These are phyloP conservation scores for Pristionchus maxplancki DNA, from an alignment of 2,888 invertebrate genomes.

Conservation along the genomic window DNA sequence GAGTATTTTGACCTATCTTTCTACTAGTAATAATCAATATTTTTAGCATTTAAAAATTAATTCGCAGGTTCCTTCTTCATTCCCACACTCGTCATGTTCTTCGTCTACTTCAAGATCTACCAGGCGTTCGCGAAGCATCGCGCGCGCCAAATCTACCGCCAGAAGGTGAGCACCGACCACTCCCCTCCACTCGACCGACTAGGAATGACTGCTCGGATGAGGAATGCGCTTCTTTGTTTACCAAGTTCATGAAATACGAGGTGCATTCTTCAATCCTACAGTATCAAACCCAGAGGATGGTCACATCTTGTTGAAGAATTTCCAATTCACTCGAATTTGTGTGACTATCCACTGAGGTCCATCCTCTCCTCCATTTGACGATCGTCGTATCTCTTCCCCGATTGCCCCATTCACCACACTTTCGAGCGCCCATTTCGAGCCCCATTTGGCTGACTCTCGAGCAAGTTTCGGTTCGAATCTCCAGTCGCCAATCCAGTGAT, in stretches of 20 bases:
- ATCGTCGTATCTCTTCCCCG: not conserved
- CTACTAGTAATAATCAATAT: too few species aligned
- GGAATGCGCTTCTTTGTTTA: too few species aligned
- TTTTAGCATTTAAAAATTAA: not conserved
- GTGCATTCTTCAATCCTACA: not conserved
- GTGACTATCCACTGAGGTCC: not conserved
- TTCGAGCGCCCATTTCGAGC: not conserved
- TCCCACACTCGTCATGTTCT: constrained; percentile 99
- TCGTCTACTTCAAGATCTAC: constrained; percentile 98
- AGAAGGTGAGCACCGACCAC: constrained; percentile 71
- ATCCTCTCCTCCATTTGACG: not conserved
- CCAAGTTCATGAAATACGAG: not conserved
- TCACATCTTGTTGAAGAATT: not conserved
- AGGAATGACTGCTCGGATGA: not conserved
- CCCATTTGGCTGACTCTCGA: not conserved
- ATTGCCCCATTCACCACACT: not conserved
- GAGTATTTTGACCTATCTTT: too few species aligned
- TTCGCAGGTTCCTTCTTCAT: constrained; percentile 92
- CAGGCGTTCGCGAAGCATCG: constrained; percentile 78
- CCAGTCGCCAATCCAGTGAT: not conserved
- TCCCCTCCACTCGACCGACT: not conserved
- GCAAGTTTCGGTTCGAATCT: constrained; percentile 16
- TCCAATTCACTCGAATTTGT: not conserved
- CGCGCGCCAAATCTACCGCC: constrained; percentile 78
- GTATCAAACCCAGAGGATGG: not conserved